phyloP scores from a whole-genome alignment of 2,888 invertebrate species.

The Rhagophthalmus giganteus region DNA sequence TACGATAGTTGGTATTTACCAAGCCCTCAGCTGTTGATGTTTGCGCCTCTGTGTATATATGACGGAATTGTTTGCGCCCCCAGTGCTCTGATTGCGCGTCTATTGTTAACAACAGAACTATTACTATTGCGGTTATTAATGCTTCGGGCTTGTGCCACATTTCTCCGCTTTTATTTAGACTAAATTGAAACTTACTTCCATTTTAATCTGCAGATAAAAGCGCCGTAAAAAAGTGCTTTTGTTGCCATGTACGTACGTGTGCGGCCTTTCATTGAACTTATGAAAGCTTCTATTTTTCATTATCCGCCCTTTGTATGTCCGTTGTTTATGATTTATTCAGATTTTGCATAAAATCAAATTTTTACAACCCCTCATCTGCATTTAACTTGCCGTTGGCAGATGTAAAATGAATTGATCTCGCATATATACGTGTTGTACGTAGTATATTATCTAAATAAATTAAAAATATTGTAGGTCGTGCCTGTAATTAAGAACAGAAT shows the following conservation, averaged over 20 bases:
- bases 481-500: no score
- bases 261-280: background rate
- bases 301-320: slow-evolving; percentile 3
- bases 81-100: slow-evolving; percentile 32
- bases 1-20: slow-evolving; percentile 37
- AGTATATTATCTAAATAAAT: no score
- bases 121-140: slow-evolving; percentile 37
- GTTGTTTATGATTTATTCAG: no score
- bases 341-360: slow-evolving; percentile 1
- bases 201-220: slow-evolving; percentile 23
- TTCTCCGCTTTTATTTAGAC: slow-evolving; percentile 17
- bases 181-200: slow-evolving; percentile 23
- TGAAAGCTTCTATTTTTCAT: slow-evolving; percentile 11
- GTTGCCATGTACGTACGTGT: background rate
- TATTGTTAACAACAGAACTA: slow-evolving; percentile 29
- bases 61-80: slow-evolving; percentile 20
- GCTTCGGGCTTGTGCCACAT: slow-evolving; percentile 29
- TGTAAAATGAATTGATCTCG: no score
- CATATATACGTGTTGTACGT: no score
- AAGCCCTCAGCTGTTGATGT: slow-evolving; percentile 37
- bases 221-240: slow-evolving; percentile 15
- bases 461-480: no score
- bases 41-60: slow-evolving; percentile 26
- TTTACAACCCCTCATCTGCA: no score
- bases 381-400: no score